These are phyloP conservation scores for Lasiommata megera DNA, from an alignment of 2,888 invertebrate genomes.

Conservation along the genomic window DNA sequence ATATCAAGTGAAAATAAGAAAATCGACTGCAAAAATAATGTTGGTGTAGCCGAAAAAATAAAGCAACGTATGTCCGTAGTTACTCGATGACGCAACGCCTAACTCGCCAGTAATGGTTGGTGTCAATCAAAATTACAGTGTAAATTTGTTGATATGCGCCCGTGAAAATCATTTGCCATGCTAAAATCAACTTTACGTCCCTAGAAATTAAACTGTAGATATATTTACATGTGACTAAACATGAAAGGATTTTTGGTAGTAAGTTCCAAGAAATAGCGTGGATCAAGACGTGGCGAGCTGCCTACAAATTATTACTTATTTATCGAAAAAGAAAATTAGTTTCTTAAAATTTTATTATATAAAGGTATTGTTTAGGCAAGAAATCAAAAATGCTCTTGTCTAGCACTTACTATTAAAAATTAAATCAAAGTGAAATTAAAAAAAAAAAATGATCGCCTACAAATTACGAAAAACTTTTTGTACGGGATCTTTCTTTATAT, in stretches of 20 bases:
- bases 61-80: slow-evolving; percentile 52
- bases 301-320: slow-evolving; percentile 49
- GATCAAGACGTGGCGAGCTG: slow-evolving; percentile 57
- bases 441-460: too few species aligned
- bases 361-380: too few species aligned
- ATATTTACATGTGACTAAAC: slow-evolving; percentile 15
- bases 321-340: slow-evolving; percentile 10
- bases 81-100: slow-evolving; percentile 75
- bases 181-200: slow-evolving; percentile 48
- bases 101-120: slow-evolving; percentile 75
- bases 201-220: slow-evolving; percentile 11
- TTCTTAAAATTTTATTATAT: slow-evolving; percentile 13
- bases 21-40: slow-evolving; percentile 32
- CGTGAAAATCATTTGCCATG: slow-evolving; percentile 42
- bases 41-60: slow-evolving; percentile 38
- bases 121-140: slow-evolving; percentile 80
- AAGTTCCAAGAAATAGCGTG: slow-evolving; percentile 61
- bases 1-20: slow-evolving; percentile 29
- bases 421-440: too few species aligned
- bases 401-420: too few species aligned
- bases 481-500: too few species aligned
- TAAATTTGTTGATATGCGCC: slow-evolving; percentile 59
- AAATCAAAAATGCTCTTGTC: too few species aligned
- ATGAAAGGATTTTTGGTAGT: slow-evolving; percentile 42
- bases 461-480: too few species aligned